Conservation (phyloP, 2,797 vertebrate genomes). For the Aselliscus stoliczkanus region DNA sequence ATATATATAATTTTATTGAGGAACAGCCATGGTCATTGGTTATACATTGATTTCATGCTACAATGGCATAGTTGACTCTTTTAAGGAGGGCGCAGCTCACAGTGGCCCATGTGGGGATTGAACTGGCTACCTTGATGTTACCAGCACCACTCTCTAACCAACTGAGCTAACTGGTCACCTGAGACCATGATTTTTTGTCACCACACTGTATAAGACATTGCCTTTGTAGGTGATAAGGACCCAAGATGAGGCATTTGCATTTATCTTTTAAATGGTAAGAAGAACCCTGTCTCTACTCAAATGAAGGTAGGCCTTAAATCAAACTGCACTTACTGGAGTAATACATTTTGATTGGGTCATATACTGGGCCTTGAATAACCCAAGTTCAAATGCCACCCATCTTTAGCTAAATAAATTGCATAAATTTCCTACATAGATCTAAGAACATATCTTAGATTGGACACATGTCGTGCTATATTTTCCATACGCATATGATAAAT, state of each 20-base stretch:
- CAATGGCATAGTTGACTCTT: no score
- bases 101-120: no score
- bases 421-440: neutral
- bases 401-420: neutral
- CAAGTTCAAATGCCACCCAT: neutral
- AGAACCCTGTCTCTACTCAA: neutral
- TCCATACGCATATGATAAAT: neutral
- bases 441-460: neutral
- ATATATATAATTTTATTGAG: no score
- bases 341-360: neutral
- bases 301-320: neutral
- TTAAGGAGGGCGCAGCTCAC: no score
- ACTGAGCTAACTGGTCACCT: no score
- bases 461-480: neutral
- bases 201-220: neutral
- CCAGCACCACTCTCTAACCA: no score
- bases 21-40: no score
- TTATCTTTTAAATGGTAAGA: neutral
- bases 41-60: no score
- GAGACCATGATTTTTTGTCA: neutral
- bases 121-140: no score
- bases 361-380: neutral
- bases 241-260: neutral
- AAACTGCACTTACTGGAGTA: neutral
- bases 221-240: neutral